Conservation (phyloP, 2,113 vertebrate species). For the Hypomesus transpacificus region DNA sequence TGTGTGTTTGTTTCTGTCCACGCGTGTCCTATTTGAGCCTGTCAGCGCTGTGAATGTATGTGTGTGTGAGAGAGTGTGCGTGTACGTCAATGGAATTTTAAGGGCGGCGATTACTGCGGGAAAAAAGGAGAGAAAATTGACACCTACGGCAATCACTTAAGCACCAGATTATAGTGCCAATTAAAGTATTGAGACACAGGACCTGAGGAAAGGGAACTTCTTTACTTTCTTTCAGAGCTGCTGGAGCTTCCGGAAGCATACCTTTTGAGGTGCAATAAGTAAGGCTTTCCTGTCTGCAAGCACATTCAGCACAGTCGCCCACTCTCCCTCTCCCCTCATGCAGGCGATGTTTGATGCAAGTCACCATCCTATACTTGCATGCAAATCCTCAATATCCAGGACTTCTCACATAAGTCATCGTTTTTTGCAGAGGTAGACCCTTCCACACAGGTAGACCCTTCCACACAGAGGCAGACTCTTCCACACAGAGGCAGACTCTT, state of each 20-base stretch:
- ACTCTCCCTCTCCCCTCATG: not conserved
- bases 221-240: slow-evolving; percentile 20
- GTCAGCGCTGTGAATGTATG: not conserved
- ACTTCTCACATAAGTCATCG: no score
- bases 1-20: slow-evolving; percentile 6
- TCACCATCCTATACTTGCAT: no score
- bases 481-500: no score
- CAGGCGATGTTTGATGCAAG: no score
- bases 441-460: no score
- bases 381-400: no score
- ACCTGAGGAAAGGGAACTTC: slow-evolving; percentile 16
- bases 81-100: slow-evolving; percentile 57
- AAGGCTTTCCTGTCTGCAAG: slow-evolving; percentile 45
- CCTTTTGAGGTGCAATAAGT: slow-evolving; percentile 21
- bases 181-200: slow-evolving; percentile 46
- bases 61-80: slow-evolving; percentile 27
- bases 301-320: not conserved
- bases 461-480: no score
- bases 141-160: slow-evolving; percentile 57
- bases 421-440: no score
- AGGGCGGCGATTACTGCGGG: slow-evolving; percentile 36
- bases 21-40: not conserved
- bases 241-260: slow-evolving; percentile 39
- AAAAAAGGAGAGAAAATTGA: slow-evolving; percentile 40
- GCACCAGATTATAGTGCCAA: slow-evolving; percentile 47